These are phyloP conservation scores for Epinephelus cyanopodus DNA, from an alignment of 2,113 vertebrate genomes.

Conservation along the genomic window DNA sequence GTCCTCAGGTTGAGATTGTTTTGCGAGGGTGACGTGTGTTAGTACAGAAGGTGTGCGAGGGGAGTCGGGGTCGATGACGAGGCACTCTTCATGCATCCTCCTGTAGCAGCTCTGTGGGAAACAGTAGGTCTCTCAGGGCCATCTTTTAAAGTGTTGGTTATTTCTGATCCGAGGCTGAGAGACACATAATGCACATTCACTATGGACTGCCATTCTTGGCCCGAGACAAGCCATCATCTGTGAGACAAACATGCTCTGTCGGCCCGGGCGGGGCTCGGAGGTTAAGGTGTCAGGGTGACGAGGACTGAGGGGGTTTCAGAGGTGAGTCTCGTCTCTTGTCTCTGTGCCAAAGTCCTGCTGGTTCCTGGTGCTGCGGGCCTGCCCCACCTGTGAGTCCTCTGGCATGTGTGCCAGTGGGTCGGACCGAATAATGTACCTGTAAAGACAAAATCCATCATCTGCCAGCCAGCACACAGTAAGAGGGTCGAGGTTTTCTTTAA, in stretches of 20 bases:
- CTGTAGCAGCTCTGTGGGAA: constrained; percentile 70
- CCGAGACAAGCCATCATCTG: background rate
- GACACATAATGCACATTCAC: constrained; percentile 47
- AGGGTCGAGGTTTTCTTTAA: too few relatives aligned
- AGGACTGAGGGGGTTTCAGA: constrained; percentile 67
- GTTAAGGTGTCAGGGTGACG: constrained; percentile 53
- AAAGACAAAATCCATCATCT: background rate
- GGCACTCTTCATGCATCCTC: constrained; percentile 81
- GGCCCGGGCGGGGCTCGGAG: constrained; percentile 23
- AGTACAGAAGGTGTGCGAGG: constrained; percentile 4
- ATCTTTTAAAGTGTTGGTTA: background rate
- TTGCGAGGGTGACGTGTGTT: constrained; percentile 21
- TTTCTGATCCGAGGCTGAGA: constrained; percentile 33
- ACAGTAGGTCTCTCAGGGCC: constrained; percentile 5
- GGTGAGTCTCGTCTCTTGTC: constrained; percentile 90
- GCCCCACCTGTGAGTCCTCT: constrained; percentile 82
- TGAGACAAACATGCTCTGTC: constrained; percentile 6
- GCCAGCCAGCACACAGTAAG: too few relatives aligned
- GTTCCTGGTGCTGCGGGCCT: constrained; percentile 81
- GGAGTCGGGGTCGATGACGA: constrained; percentile 40
- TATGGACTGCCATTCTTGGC: constrained; percentile 22
- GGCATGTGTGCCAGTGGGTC: constrained; percentile 94
- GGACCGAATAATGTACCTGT: constrained; percentile 94
- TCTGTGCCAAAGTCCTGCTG: constrained; percentile 87
- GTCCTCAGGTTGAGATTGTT: too few relatives aligned